Evolutionary conservation across 2,797 vertebrate genomes (phyloP), one percentile per base, ranked within the genome.

Genomic region (Hyperoplus immaculatus): DNA sequence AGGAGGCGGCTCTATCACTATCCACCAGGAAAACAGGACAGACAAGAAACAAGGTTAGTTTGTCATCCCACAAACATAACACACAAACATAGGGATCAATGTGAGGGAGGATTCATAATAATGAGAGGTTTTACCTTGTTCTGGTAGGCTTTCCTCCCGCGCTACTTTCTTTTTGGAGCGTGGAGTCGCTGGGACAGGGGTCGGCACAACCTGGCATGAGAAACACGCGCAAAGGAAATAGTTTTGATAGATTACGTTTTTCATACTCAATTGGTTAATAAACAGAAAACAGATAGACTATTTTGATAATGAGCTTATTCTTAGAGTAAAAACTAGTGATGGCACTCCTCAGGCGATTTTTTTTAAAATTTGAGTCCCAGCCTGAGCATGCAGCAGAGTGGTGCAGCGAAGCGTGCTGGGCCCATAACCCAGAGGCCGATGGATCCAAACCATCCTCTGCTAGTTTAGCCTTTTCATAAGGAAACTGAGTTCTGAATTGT

Each of bases 341-440:
- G 29, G 29, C 29, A 29, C 29, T 29, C 29, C 29, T 29, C 29
- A 29, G 29, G 29, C 29, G 29, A 29, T 29, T 29, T 29, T 29
- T 29, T 29, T 29, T 29, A 29, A 21, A 21, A 21, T 29, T 29
- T 29, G 29, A 29, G 29, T 29, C 29, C 29, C 29, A 29, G 29
- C 3, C 29, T 29, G 29, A 29, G 29, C 29, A 1, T 53, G 41
- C 0, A 83, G 71, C 67, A 90, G 88, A 93, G 92, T 92, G 93
- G 92, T 87, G 91, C 90, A 94, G 89, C 90, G 88, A 93, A 91
- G 90, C 90, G 89, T 93, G 91, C 93, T 93, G 92, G 92, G 92
- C 91, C 92, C 92, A 93, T 92, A 92, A 94, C 92, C 90, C 91
- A 94, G 89, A 93, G 88, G 90, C 93, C 88, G 88, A 92, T 94